Evolutionary conservation across 1,140 invertebrate genomes (phyloP).

Genomic region (Coptotermes formosanus): DNA sequence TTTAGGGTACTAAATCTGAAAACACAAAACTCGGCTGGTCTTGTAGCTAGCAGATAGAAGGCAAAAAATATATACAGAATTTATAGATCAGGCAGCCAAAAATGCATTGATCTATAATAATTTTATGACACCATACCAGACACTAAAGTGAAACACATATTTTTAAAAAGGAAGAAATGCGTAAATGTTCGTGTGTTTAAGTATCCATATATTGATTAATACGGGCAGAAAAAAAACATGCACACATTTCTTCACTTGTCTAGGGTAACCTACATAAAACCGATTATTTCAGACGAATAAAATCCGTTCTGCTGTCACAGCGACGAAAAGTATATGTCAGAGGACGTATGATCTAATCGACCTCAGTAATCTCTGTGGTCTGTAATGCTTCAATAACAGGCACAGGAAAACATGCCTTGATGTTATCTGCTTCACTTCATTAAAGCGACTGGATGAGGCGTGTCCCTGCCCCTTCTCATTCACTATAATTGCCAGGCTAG

Average conservation of each 20-base stretch:
- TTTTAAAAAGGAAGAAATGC: no score
- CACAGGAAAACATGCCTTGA: not conserved
- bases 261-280: not conserved
- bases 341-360: not conserved
- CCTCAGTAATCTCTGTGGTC: not conserved
- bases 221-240: not conserved
- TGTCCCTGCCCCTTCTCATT: not conserved
- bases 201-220: no score
- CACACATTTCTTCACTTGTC: not conserved
- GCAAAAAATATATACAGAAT: no score
- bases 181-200: no score
- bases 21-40: no score
- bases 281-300: slow-evolving; percentile 2
- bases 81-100: no score
- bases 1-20: no score
- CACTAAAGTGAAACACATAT: no score
- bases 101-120: no score
- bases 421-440: not conserved
- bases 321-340: not conserved
- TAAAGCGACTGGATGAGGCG: not conserved
- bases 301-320: not conserved
- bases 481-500: not conserved
- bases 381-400: not conserved
- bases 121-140: no score
- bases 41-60: no score